Evolutionary conservation across 1,140 invertebrate species (phyloP).

Genomic region (Orussus abietinus): DNA sequence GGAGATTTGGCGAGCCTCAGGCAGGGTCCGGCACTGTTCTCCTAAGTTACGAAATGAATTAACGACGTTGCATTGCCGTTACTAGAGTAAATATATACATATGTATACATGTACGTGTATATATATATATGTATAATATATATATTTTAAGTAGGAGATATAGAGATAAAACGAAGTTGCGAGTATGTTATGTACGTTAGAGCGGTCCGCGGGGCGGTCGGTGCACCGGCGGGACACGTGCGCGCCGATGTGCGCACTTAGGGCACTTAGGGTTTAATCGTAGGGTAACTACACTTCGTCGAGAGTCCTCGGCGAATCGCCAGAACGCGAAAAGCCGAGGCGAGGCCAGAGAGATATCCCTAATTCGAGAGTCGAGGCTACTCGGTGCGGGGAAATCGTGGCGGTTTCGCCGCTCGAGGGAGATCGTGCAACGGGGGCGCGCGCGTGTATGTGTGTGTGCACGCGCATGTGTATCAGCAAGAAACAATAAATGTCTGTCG

Average conservation of each 20-base stretch:
- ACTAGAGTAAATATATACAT: conserved; percentile 45
- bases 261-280: no score
- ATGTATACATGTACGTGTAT: conserved; percentile 29
- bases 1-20: conserved; percentile 36
- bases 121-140: conserved; percentile 39
- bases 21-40: conserved; percentile 49
- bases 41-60: conserved; percentile 53
- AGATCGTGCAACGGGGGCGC: conserved; percentile 4
- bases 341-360: no score
- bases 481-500: conserved; percentile 26
- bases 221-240: no score
- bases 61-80: conserved; percentile 54
- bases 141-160: conserved; percentile 48
- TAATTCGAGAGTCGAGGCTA: no score
- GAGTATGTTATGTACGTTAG: conserved; percentile 26
- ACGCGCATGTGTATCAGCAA: conserved; percentile 1
- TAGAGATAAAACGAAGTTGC: conserved; percentile 39
- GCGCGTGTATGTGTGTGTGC: conserved; percentile 8
- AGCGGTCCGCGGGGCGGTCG: background rate
- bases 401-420: conserved; percentile 1
- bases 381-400: conserved; percentile 21
- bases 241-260: no score
- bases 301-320: no score
- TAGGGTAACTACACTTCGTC: no score
- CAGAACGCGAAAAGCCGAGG: no score